These are phyloP conservation scores for Gymnoscelis rufifasciata DNA, from an alignment of 2,888 invertebrate species.

Conservation along the genomic window DNA sequence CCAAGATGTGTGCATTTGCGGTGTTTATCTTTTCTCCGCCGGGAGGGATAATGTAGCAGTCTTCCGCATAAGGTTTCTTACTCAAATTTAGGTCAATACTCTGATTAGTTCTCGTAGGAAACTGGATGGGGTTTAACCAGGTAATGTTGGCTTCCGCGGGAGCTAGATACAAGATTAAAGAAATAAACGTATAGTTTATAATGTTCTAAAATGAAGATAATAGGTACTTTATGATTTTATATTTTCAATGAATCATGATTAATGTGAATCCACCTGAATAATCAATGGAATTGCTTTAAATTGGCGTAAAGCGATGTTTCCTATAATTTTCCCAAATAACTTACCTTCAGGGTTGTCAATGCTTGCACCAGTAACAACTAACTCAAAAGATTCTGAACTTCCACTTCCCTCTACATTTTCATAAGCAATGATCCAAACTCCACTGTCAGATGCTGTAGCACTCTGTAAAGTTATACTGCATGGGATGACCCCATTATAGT, in stretches of 20 bases:
- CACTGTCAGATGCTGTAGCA: constrained; percentile 14
- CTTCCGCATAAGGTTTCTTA: constrained; percentile 27
- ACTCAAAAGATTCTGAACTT: not conserved
- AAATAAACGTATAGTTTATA: not conserved
- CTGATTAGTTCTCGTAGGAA: constrained; percentile 22
- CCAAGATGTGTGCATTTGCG: constrained; percentile 15
- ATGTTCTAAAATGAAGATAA: not conserved
- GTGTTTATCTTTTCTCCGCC: constrained; percentile 9
- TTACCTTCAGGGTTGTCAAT: constrained; percentile 8
- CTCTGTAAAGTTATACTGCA: constrained; percentile 17
- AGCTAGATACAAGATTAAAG: constrained; percentile 4
- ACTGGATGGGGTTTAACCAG: constrained; percentile 24
- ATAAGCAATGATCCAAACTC: constrained; percentile 18
- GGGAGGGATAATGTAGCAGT: constrained; percentile 28
- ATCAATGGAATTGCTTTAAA: not conserved
- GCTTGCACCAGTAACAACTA: constrained; percentile 6
- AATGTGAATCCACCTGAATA: not conserved
- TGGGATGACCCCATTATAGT: not conserved
- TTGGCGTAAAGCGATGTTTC: not conserved
- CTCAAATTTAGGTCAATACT: constrained; percentile 31
- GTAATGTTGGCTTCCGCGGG: constrained; percentile 8
- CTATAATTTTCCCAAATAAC: not conserved
- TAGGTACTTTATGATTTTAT: not conserved
- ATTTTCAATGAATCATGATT: too few species aligned
- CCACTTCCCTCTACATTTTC: not conserved